Evolutionary conservation across 2,797 vertebrate genomes (phyloP), one percentile per base, ranked within the genome.

Genomic region (Sebastes vulpes): DNA sequence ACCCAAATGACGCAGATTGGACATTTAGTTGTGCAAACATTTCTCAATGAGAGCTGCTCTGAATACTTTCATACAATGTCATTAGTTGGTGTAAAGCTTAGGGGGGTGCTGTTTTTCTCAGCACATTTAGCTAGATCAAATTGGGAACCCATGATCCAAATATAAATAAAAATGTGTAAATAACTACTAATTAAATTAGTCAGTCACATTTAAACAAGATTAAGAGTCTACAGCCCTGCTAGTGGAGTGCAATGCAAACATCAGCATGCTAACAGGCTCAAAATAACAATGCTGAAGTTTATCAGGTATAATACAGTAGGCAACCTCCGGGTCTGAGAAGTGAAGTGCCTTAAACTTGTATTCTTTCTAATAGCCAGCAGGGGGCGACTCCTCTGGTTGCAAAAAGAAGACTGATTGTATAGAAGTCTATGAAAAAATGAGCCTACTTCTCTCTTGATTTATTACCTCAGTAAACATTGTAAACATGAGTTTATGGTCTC

Each of bases 1-100:
- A 89, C 79, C 88, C 65, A 81, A 58, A 87, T 88, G 58, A 81
- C 12, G 1, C 38, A 64, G 60, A 76, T 46, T 72, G 53, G 48
- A 66, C 58, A 64, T 75, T 81, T 67, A 79, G 14, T 20, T 65
- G 23, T 21, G 14, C 26, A 73, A 52, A 71, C 31, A 23, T 67
- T 9, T 28, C 11, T 35, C 48, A 56, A n/a, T 50, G 38, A 46
- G 58, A 26, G n/a, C 35, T 54, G 29, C 60, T 60, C 23, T 50
- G 4, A 9, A 61, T 46, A 35, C 11, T 50, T 46, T 46, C 29
- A 32, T 38, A 56, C 42, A 38, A 7, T 10, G 20, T 25, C 48
- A 78, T 68, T 65, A 42, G 7, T 25, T 42, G 5, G 3, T 31
- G 21, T 35, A 38, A 74, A n/a, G 35, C 8, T 26, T 25, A 20